A percentile compares a stretch with the other conserved stretches of the same genome.
These are phyloP conservation scores for Paelopatides confundens DNA, from an alignment of 53 echinoderm and acorn worm species.

Conservation along the genomic window DNA sequence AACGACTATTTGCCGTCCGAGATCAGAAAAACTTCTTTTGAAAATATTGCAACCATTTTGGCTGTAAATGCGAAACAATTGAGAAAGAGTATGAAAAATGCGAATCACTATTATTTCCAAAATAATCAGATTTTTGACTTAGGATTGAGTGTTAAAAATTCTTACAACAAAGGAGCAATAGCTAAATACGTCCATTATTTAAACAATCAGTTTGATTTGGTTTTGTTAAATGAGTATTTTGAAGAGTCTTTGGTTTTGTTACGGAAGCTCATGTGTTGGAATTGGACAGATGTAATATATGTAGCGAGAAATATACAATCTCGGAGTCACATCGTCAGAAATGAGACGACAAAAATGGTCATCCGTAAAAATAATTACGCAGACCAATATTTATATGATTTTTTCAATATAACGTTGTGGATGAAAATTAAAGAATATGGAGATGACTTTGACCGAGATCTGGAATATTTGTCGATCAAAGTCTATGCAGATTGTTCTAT, in stretches of 20 bases:
- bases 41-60: conserved; percentile 20
- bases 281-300: conserved; percentile 65
- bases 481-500: conserved; percentile 47
- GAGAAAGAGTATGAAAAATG: neutral
- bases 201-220: conserved; percentile 57
- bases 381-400: conserved; percentile 62
- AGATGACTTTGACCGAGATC: conserved; percentile 47
- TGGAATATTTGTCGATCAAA: conserved; percentile 27
- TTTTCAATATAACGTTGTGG: conserved; percentile 74
- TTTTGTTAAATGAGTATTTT: conserved; percentile 73
- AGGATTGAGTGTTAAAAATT: conserved; percentile 64
- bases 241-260: conserved; percentile 72
- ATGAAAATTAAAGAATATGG: conserved; percentile 65
- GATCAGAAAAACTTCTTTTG: conserved; percentile 18
- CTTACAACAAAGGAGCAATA: conserved; percentile 24
- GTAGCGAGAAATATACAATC: conserved; percentile 63
- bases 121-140: conserved; percentile 76
- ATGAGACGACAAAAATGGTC: conserved; percentile 28
- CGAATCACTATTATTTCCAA: conserved; percentile 48
- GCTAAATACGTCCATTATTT: conserved; percentile 55
- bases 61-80: conserved; percentile 22
- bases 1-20: conserved; percentile 31
- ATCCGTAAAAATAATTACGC: conserved; percentile 62
- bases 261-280: conserved; percentile 65
- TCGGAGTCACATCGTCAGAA: conserved; percentile 23